Conservation (phyloP, 2,797 vertebrate species). For the Molossus molossus region DNA sequence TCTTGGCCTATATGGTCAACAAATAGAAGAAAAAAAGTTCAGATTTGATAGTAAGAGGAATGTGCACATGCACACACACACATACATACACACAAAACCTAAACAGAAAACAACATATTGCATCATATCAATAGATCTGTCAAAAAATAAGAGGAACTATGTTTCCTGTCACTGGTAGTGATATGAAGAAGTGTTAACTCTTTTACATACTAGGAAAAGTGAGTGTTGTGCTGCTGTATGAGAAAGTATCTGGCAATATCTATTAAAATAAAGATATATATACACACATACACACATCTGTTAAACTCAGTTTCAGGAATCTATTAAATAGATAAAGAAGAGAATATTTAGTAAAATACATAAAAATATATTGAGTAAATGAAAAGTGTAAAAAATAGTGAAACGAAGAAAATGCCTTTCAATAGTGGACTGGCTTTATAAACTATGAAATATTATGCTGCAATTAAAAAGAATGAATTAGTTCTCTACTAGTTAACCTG, state of each 20-base stretch:
- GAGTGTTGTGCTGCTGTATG: neutral
- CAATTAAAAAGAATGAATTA: conserved; percentile 19
- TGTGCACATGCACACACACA: neutral
- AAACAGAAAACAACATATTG: neutral
- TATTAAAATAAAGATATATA: neutral
- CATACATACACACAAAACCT: neutral
- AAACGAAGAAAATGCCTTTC: neutral
- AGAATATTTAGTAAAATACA: neutral
- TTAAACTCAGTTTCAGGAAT: neutral
- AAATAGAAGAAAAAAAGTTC: neutral
- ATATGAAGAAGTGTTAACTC: neutral
- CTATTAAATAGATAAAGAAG: neutral
- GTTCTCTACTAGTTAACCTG: neutral
- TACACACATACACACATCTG: neutral
- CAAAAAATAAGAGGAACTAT: neutral
- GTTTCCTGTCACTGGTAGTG: neutral
- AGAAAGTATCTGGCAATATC: neutral
- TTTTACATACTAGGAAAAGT: neutral
- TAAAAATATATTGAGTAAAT: neutral
- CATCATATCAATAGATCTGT: neutral
- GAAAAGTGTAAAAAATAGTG: neutral
- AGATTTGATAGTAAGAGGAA: neutral
- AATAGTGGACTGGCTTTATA: neutral
- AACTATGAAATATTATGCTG: neutral
- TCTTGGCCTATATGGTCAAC: neutral